Conservation (phyloP, 2,797 vertebrate species). For the Microctenopoma steveboyesi region DNA sequence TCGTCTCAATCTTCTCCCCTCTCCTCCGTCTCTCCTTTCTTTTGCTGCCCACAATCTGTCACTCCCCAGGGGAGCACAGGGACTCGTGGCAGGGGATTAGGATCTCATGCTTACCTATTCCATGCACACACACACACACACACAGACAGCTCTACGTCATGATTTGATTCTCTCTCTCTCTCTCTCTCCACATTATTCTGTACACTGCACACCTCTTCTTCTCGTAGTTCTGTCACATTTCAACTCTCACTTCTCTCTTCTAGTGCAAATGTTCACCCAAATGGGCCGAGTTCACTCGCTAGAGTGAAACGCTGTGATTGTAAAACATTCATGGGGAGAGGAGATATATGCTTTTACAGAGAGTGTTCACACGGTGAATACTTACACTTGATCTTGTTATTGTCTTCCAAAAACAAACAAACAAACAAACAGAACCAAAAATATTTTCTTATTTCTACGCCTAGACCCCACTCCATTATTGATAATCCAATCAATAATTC, state of each 20-base stretch:
- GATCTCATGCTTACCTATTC: conserved; percentile 56
- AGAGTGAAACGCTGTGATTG: conserved; percentile 43
- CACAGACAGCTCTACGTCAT: conserved; percentile 5
- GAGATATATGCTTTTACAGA: conserved; percentile 17
- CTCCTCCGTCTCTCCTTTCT: conserved; percentile 49
- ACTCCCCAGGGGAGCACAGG: conserved; percentile 50
- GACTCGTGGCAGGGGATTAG: conserved; percentile 54
- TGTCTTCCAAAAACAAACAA: conserved; percentile 3
- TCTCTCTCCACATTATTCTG: neutral
- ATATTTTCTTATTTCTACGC: conserved; percentile 23
- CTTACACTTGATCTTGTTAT: conserved; percentile 30
- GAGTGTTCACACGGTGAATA: conserved; percentile 18
- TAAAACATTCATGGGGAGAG: conserved; percentile 58
- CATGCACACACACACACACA: conserved; percentile 21
- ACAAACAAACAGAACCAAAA: neutral
- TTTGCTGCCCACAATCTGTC: conserved; percentile 63
- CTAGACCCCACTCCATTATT: conserved; percentile 53
- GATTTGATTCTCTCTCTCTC: conserved; percentile 8
- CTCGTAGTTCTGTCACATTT: conserved; percentile 39
- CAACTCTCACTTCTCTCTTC: conserved; percentile 28
- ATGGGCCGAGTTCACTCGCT: conserved; percentile 57
- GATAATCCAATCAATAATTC: conserved; percentile 60
- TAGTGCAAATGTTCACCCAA: conserved; percentile 42
- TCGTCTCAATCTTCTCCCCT: conserved; percentile 52
- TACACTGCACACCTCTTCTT: conserved; percentile 27